Conservation (phyloP, 2,797 vertebrate genomes). For the Spinus pinus region DNA sequence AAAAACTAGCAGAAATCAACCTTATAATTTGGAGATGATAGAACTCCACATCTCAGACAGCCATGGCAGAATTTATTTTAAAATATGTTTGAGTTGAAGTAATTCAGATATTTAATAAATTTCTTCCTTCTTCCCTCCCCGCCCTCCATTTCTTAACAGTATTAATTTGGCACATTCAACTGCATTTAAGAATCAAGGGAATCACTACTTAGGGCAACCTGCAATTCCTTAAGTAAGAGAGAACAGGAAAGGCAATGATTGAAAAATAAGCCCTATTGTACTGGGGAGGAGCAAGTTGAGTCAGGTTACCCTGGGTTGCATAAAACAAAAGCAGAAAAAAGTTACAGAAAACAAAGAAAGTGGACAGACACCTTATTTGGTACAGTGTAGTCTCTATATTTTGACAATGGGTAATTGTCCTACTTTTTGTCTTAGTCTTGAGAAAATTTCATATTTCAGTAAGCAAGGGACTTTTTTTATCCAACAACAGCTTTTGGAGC, state of each 20-base stretch:
- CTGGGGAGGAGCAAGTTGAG: background rate
- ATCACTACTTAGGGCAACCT: background rate
- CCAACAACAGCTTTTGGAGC: background rate
- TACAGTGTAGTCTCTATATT: rapidly evolving
- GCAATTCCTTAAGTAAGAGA: background rate
- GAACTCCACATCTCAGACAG: background rate
- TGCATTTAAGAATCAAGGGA: background rate
- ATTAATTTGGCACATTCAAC: background rate
- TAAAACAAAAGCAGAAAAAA: background rate
- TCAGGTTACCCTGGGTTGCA: background rate
- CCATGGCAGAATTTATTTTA: rapidly evolving
- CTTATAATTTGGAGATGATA: background rate
- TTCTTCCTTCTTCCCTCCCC: rapidly evolving
- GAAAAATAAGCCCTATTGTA: background rate
- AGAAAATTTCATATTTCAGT: background rate
- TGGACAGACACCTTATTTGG: background rate
- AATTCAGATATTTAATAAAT: background rate
- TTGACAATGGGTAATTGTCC: background rate
- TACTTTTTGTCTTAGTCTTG: background rate
- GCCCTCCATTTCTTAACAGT: background rate
- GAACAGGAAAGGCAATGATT: background rate
- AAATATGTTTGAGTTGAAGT: background rate
- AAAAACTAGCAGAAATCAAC: background rate
- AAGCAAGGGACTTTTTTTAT: background rate
- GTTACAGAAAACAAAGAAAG: background rate